Conservation (phyloP, 2,113 vertebrate genomes). For the Apodemus speciosus region DNA sequence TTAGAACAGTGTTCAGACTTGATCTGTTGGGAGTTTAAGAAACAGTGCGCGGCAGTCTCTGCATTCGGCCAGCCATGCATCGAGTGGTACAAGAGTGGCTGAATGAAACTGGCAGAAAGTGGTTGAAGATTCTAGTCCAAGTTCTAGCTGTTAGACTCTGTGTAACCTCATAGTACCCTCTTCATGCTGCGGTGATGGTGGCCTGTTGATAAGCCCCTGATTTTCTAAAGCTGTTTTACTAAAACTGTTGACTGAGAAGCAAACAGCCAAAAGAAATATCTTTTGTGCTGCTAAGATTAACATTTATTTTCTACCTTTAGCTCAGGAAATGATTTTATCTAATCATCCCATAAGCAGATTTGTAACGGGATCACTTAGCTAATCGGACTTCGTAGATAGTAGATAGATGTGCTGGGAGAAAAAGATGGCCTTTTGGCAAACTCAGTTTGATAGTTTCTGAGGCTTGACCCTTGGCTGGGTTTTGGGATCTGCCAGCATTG, state of each 20-base stretch:
- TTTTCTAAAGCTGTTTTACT: constrained; percentile 83
- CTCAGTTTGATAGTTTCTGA: constrained; percentile 80
- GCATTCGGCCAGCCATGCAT: too few species aligned
- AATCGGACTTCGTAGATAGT: constrained; percentile 80
- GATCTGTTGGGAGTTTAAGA: too few species aligned
- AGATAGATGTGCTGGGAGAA: constrained; percentile 74
- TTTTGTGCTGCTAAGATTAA: constrained; percentile 86
- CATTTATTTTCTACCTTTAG: constrained; percentile 85
- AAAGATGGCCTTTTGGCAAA: constrained; percentile 69
- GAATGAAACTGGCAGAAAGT: too few species aligned
- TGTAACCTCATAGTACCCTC: neutral
- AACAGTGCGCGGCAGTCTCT: too few species aligned
- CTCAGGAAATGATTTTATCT: constrained; percentile 88
- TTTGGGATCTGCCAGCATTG: constrained; percentile 69
- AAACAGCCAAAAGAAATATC: constrained; percentile 76
- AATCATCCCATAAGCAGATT: constrained; percentile 79
- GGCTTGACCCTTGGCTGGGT: constrained; percentile 61
- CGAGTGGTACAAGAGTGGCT: too few species aligned
- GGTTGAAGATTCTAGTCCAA: too few species aligned
- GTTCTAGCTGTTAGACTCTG: too few species aligned
- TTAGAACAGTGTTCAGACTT: too few species aligned
- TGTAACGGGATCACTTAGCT: constrained; percentile 83
- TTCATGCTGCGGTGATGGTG: constrained; percentile 66
- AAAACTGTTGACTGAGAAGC: constrained; percentile 76
- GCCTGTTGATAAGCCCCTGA: constrained; percentile 68